These are phyloP conservation scores for Tenthredo livida DNA, from an alignment of 2,888 invertebrate species.

Conservation along the genomic window DNA sequence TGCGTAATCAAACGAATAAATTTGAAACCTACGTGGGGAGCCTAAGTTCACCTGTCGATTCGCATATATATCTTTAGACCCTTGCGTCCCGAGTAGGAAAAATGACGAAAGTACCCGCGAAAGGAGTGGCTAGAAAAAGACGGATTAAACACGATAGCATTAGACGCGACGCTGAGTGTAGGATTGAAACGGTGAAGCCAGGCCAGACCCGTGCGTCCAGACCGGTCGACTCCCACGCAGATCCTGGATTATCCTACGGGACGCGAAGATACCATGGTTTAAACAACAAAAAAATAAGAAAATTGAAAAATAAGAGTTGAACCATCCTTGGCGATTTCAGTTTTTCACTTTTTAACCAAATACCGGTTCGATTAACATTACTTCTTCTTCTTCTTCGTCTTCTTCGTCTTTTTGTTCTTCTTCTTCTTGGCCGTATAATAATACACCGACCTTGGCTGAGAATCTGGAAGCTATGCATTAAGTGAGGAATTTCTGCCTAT, in stretches of 20 bases:
- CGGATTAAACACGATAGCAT: slow-evolving; percentile 33
- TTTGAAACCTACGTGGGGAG: neutral
- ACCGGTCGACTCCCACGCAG: slow-evolving; percentile 61
- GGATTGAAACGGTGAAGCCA: slow-evolving; percentile 26
- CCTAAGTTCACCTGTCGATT: neutral
- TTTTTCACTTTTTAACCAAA: slow-evolving; percentile 31
- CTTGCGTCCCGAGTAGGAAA: neutral
- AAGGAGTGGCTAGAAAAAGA: slow-evolving; percentile 22
- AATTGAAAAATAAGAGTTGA: neutral
- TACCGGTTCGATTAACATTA: slow-evolving; percentile 43
- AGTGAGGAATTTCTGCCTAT: neutral
- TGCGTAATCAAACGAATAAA: neutral
- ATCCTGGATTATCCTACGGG: slow-evolving; percentile 63
- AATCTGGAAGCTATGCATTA: slow-evolving; percentile 5
- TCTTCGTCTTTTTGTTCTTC: neutral
- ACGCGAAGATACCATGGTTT: slow-evolving; percentile 19
- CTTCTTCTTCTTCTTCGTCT: neutral
- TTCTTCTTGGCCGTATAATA: neutral
- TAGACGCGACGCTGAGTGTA: slow-evolving; percentile 47
- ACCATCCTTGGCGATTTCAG: neutral
- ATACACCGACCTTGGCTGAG: slow-evolving; percentile 21
- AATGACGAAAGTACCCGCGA: neutral
- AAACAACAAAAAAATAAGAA: neutral
- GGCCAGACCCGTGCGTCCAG: slow-evolving; percentile 9
- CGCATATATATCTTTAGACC: neutral